Base-by-base conservation (phyloP, 2,113 vertebrate genomes). In the Blennius ocellaris region DNA sequence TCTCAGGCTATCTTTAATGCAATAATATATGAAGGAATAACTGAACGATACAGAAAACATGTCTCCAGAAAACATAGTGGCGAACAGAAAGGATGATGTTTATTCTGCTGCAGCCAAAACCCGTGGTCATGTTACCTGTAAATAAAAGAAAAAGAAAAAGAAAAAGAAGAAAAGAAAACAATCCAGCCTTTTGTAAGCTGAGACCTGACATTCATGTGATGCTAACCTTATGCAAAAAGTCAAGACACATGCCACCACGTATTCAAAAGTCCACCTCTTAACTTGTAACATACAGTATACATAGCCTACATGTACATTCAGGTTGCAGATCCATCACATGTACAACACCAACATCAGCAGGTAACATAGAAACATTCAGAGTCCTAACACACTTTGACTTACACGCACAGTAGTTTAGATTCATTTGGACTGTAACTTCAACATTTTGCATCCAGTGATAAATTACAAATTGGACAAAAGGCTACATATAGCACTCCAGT, bases 261-360 rank as follows among this genome's bases (percentile, higher is more conserved):
- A 83, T 54, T 78, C 55, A 72, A 71, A 82, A 56, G 39, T 79
- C 21, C 75, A 83, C 64, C n/a, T 57, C 16, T 80, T 30, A 59
- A 73, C 69, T 76, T 72, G 10, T 65, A 68, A 88, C 81, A 77
- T 11, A 87, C 71, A 54, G 21, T 49, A 74, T 78, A 61, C 17
- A 79, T 60, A 65, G 47, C 77, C 48, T 69, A 88, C 67, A 54
- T 76, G 54, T 83, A 87, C 86, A 90, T 89, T 92, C 82, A 36
- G 58, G 54, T 77, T 82, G 74, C 73, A 81, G 82, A 68, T 82
- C 81, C 80, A 84, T 62, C 80, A 87, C 83, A 56, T 73, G 57
- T 78, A 87, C 80, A 69, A 82, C 66, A 80, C 73, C 69, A 68
- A 87, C 79, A 67, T 67, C 73, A 83, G 67, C 81, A 86, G 59